Percentiles rank a stretch among this genome's conserved stretches.
Conservation (phyloP, 2,888 invertebrate species). For the Orthosia gracilis region DNA sequence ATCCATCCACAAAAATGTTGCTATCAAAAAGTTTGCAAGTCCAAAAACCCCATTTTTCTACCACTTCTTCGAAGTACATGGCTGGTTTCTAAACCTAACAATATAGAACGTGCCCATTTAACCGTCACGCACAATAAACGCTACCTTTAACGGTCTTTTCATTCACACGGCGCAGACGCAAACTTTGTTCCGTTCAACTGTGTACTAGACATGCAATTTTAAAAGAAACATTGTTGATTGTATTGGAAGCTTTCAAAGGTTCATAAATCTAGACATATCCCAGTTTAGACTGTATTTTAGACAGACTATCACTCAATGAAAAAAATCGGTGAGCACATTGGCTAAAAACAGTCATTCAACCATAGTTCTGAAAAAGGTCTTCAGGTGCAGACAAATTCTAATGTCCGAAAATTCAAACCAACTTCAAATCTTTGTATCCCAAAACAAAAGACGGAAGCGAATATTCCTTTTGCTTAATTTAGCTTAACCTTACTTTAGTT, state of each 20-base stretch:
- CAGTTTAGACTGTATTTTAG: neutral
- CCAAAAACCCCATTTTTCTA: slow-evolving; percentile 18
- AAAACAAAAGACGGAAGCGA: slow-evolving; percentile 8
- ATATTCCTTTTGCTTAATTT: slow-evolving; percentile 7
- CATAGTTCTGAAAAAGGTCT: neutral
- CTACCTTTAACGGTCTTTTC: slow-evolving; percentile 52
- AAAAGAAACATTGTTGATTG: slow-evolving; percentile 10
- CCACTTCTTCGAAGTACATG: slow-evolving; percentile 25
- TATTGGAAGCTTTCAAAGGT: neutral
- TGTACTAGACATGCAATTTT: slow-evolving; percentile 21
- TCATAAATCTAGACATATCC: no score
- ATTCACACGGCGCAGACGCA: slow-evolving; percentile 36
- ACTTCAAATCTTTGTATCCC: neutral
- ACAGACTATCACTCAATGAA: no score
- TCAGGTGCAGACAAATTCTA: neutral
- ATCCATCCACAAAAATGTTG: neutral
- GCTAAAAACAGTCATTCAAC: no score
- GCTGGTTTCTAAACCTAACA: slow-evolving; percentile 26
- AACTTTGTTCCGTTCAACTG: slow-evolving; percentile 31
- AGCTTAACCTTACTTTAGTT: neutral
- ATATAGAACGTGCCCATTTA: slow-evolving; percentile 53
- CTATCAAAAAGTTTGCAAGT: neutral
- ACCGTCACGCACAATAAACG: slow-evolving; percentile 51
- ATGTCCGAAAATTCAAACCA: neutral
- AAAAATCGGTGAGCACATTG: no score